Evolutionary conservation across 2,797 vertebrate genomes (phyloP).

Genomic region (Tragopan temminckii): DNA sequence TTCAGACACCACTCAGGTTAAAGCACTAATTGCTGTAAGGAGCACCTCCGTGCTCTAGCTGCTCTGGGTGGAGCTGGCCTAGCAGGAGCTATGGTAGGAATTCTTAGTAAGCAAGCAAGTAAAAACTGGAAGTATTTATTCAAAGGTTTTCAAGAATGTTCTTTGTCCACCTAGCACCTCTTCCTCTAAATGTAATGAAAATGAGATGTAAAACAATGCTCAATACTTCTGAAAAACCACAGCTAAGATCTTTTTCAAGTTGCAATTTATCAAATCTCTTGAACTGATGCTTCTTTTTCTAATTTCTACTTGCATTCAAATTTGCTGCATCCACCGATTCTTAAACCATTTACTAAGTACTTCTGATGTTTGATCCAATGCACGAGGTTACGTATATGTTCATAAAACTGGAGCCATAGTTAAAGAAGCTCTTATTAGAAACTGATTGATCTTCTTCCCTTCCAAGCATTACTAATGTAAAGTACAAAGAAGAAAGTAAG

Average conservation of each 20-base stretch:
- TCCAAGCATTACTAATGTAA: not conserved
- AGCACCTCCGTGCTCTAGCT: conserved; percentile 31
- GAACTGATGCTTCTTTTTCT: not conserved
- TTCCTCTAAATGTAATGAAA: not conserved
- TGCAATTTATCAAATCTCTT: not conserved
- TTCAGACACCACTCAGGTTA: conserved; percentile 62
- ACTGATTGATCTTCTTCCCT: not conserved
- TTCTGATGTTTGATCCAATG: not conserved
- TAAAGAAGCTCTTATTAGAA: not conserved
- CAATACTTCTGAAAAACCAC: not conserved
- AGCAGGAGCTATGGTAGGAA: conserved; percentile 54
- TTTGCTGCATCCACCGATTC: not conserved
- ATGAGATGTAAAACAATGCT: not conserved
- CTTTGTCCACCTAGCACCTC: conserved; percentile 47
- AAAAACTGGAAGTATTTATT: conserved; percentile 68
- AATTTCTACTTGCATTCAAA: not conserved
- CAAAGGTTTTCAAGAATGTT: conserved; percentile 67
- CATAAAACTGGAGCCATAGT: not conserved
- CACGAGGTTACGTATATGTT: not conserved
- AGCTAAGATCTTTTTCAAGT: not conserved
- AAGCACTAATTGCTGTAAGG: conserved; percentile 60
- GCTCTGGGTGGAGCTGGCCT: conserved; percentile 52
- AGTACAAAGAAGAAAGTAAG: not conserved
- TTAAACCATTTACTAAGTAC: not conserved
- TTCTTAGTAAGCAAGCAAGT: conserved; percentile 69